Evolutionary conservation across 2,888 invertebrate species (phyloP).

Genomic region (Arenicola marina): DNA sequence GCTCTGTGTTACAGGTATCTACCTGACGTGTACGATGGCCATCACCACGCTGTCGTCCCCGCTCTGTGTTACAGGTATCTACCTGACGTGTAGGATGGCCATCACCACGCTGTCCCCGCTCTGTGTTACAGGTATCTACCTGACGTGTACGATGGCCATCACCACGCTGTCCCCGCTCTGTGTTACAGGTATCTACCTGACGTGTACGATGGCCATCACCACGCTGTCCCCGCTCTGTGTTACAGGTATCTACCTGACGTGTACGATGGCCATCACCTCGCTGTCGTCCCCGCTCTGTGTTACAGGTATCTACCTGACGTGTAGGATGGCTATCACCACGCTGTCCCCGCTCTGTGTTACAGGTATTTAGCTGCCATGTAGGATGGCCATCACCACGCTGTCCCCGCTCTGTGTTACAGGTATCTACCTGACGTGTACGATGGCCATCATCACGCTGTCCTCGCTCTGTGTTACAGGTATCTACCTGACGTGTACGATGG

Average conservation of each 20-base stretch:
- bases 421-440: constrained; percentile 31
- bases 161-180: constrained; percentile 34
- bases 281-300: constrained; percentile 11
- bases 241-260: constrained; percentile 16
- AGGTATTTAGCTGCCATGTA: constrained; percentile 39
- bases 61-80: constrained; percentile 33
- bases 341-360: constrained; percentile 19
- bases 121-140: constrained; percentile 33
- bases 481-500: constrained; percentile 40
- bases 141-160: constrained; percentile 40
- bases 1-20: constrained; percentile 30
- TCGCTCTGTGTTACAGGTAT: constrained; percentile 34
- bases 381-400: constrained; percentile 40
- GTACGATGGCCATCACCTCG: neutral
- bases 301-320: constrained; percentile 38
- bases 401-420: too few species aligned
- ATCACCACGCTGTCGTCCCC: constrained; percentile 38
- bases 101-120: constrained; percentile 36
- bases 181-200: constrained; percentile 36
- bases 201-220: constrained; percentile 40
- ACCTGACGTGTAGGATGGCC: constrained; percentile 39
- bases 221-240: constrained; percentile 35
- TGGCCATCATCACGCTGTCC: constrained; percentile 32
- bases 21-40: constrained; percentile 40
- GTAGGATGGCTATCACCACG: constrained; percentile 40